These are phyloP conservation scores for Epizoanthus scotinus DNA, from an alignment of 92 coral and sea anemone species.

Conservation along the genomic window DNA sequence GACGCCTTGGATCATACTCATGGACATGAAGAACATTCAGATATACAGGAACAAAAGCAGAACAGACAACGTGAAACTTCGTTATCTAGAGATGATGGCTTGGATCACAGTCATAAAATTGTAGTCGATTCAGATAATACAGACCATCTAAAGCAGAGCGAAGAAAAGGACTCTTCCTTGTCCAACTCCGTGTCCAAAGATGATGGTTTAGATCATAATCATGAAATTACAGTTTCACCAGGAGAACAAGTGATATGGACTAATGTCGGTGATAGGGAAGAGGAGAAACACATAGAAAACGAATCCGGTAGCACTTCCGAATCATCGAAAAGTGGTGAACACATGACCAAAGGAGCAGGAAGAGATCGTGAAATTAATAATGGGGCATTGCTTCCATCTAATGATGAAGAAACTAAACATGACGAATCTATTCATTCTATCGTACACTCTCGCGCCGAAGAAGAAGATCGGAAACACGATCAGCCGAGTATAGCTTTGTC, in stretches of 20 bases:
- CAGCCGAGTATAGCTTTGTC: background rate
- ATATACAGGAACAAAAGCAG: background rate
- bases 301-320: background rate
- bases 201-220: conserved; percentile 13
- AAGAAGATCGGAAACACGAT: background rate
- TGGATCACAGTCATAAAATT: conserved; percentile 24
- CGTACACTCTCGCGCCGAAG: background rate
- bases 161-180: background rate
- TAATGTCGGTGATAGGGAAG: background rate
- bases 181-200: no score
- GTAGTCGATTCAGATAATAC: background rate
- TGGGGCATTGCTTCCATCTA: background rate
- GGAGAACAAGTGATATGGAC: background rate
- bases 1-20: background rate
- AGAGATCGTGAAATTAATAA: background rate
- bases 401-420: background rate
- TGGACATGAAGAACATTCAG: background rate
- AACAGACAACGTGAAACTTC: background rate
- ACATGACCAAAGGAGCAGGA: background rate
- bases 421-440: no score
- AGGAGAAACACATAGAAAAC: background rate
- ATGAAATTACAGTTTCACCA: conserved; percentile 14
- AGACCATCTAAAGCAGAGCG: background rate
- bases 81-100: background rate
- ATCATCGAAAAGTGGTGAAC: background rate